phyloP scores from a whole-genome alignment of 2,113 vertebrate species.

The Antennarius striatus region DNA sequence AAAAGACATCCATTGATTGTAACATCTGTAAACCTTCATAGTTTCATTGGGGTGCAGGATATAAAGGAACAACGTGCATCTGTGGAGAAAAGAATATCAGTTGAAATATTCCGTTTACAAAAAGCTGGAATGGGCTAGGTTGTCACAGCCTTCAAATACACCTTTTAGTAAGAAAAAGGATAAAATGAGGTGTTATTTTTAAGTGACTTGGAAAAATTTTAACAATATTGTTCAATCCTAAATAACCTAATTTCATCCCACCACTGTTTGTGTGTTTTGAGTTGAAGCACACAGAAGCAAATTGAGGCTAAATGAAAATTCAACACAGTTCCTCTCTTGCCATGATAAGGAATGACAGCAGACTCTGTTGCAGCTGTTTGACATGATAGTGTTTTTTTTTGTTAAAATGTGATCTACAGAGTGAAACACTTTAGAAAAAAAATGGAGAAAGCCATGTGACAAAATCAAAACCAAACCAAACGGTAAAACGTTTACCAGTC shows the following conservation, averaged over 20 bases:
- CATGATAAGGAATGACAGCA: slow-evolving; percentile 18
- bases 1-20: slow-evolving; percentile 3
- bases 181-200: too few species aligned
- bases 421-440: slow-evolving; percentile 50
- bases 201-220: too few species aligned
- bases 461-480: slow-evolving; percentile 16
- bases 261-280: slow-evolving; percentile 2
- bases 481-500: slow-evolving; percentile 67
- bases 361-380: slow-evolving; percentile 40
- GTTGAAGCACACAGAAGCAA: slow-evolving; percentile 42
- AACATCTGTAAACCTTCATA: slow-evolving; percentile 31
- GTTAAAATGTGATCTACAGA: slow-evolving; percentile 47
- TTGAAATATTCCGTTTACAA: slow-evolving; percentile 21
- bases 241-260: too few species aligned
- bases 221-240: too few species aligned
- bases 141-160: not conserved
- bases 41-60: not conserved
- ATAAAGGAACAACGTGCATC: not conserved
- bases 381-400: slow-evolving; percentile 28
- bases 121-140: slow-evolving; percentile 21
- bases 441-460: slow-evolving; percentile 39
- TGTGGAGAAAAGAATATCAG: slow-evolving; percentile 17
- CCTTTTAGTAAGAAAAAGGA: too few species aligned
- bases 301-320: slow-evolving; percentile 17
- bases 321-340: slow-evolving; percentile 23